Evolutionary conservation across 1,140 invertebrate species (phyloP).

Genomic region (Papilio helenus): DNA sequence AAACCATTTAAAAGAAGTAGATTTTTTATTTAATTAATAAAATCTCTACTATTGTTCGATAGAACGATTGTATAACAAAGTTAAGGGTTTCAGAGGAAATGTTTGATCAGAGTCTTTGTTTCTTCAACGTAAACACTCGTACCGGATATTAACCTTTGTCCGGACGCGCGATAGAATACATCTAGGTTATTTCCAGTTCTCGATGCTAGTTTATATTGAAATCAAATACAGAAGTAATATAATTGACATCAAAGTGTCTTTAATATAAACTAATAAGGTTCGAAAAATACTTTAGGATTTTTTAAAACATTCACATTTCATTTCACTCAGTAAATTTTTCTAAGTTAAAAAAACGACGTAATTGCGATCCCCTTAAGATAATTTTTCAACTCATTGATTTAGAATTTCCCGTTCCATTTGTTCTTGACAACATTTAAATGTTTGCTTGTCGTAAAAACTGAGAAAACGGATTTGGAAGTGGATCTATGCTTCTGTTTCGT

Average conservation of each 20-base stretch:
- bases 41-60: background rate
- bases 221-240: background rate
- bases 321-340: background rate
- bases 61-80: constrained; percentile 20
- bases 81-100: constrained; percentile 28
- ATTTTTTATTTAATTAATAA: no score
- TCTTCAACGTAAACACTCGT: constrained; percentile 19
- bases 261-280: no score
- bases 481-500: background rate
- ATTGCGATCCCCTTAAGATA: constrained; percentile 12
- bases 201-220: background rate
- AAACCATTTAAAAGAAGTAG: background rate
- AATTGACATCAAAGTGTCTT: no score
- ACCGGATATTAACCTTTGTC: constrained; percentile 34
- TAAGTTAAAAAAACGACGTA: background rate
- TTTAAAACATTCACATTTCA: background rate
- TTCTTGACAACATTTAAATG: constrained; percentile 21
- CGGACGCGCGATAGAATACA: constrained; percentile 33
- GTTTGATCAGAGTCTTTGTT: constrained; percentile 35
- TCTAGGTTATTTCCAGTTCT: constrained; percentile 16
- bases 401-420: constrained; percentile 14
- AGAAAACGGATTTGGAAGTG: background rate
- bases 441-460: background rate
- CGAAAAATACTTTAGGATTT: background rate
- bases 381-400: constrained; percentile 20